These are phyloP conservation scores for Spialia ferax DNA, from an alignment of 2,888 invertebrate species.

Conservation along the genomic window DNA sequence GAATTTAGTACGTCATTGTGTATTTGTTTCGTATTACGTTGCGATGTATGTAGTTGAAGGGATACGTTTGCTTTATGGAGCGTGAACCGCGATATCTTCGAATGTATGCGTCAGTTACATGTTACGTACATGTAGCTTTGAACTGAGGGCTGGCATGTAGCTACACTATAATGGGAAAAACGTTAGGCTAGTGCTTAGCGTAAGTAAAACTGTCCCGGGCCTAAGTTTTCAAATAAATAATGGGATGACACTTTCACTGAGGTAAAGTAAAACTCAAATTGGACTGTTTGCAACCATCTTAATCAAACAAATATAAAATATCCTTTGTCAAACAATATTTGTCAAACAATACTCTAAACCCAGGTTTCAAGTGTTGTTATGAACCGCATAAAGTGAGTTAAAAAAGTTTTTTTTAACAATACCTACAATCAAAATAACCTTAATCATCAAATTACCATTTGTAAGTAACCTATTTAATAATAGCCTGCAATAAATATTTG, in stretches of 20 bases:
- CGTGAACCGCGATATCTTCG: constrained; percentile 52
- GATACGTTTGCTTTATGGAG: constrained; percentile 66
- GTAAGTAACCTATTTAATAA: no score
- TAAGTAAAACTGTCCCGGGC: not conserved
- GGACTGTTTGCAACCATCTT: no score
- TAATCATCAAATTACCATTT: no score
- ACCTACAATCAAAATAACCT: no score
- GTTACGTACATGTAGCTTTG: not conserved
- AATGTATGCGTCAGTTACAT: not conserved
- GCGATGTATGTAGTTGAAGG: constrained; percentile 50
- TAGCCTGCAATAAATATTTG: no score
- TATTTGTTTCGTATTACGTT: constrained; percentile 60
- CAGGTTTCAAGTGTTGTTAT: no score
- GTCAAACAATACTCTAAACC: no score
- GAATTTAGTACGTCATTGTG: constrained; percentile 55
- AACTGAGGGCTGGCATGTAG: not conserved
- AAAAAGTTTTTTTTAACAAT: no score
- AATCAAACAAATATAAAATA: no score
- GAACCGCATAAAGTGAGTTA: no score
- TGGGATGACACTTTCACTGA: not conserved
- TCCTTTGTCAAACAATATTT: no score
- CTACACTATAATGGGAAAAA: not conserved
- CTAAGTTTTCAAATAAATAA: not conserved
- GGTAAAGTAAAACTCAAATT: not conserved
- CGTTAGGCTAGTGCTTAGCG: not conserved